Evolutionary conservation across 2,888 invertebrate species (phyloP).

Genomic region (Latrodectus elegans): DNA sequence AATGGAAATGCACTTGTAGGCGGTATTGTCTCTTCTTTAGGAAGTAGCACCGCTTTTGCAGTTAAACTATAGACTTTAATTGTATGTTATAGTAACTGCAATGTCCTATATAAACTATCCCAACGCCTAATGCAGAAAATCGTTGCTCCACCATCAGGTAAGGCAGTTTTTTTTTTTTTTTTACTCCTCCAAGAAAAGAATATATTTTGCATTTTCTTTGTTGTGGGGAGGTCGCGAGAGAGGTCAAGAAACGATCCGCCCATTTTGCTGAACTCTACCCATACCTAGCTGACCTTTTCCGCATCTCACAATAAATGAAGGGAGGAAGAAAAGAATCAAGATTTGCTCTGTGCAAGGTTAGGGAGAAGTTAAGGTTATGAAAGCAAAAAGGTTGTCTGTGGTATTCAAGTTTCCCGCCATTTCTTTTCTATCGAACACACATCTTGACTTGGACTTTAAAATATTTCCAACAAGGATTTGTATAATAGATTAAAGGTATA

Average conservation of each 20-base stretch:
- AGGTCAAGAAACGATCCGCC: conserved; percentile 38
- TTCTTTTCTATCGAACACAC: not conserved
- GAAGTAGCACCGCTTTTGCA: too few species aligned
- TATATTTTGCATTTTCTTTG: not conserved
- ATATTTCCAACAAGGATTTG: too few species aligned
- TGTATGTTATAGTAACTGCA: too few species aligned
- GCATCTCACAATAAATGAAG: conserved; percentile 14
- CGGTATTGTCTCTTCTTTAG: too few species aligned
- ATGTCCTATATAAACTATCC: too few species aligned
- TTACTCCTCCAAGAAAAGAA: too few species aligned
- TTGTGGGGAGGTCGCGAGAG: conserved; percentile 30
- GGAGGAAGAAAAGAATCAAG: not conserved
- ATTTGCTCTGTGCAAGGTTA: conserved; percentile 22
- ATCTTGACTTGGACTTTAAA: not conserved
- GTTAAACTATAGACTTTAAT: too few species aligned
- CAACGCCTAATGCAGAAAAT: too few species aligned
- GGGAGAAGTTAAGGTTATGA: not conserved
- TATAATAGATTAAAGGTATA: too few species aligned
- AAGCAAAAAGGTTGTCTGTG: not conserved
- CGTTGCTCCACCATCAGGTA: too few species aligned
- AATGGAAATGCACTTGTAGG: too few species aligned
- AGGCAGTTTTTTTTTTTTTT: too few species aligned
- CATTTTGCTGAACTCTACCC: conserved; percentile 27
- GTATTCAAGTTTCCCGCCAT: not conserved
- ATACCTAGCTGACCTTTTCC: conserved; percentile 54